Evolutionary conservation across 2,888 invertebrate species (phyloP), one percentile per base, ranked within the genome.

Genomic region (Aromia moschata): DNA sequence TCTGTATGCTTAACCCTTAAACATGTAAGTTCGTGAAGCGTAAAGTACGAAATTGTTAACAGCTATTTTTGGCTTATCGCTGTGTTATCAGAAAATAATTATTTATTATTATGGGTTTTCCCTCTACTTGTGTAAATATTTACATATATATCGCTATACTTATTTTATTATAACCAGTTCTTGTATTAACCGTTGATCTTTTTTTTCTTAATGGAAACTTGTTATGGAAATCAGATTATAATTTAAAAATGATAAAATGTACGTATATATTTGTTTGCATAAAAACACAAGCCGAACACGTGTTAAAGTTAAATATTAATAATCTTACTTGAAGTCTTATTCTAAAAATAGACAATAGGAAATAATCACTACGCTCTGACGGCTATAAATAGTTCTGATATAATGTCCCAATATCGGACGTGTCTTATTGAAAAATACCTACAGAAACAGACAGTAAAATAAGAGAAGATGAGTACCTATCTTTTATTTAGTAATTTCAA

Each of bases 301-400:
- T 49, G 49, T 49, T 49, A 17, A 7, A 14, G 14, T 12, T 17
- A 15, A 41, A 17, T 46, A 46, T 36, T 46, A 46, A 46, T 36
- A 46, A 46, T n/a, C 33, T 3, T 37, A 36, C 7, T 25, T 25
- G 7, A 25, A 25, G 7, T 25, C 25, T 25, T 25, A 25, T 45
- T 20, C 51, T 51, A 40, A 40, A 51, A 38, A 40, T 51, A 51
- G 40, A 30, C 16, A 51, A 40, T 40, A 40, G 38, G 30, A 40
- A 40, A 51, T 40, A 51, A 51, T 40, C 15, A 38, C 25, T 18
- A 30, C 40, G 25, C 14, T 40, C 36, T 49, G 16, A 40, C 25
- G 5, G 38, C 40, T 51, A 51, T 38, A 51, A 51, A 51, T 51
- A 51, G 30, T 15, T 51, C 51, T 51, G 51, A 51, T 51, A 40